Conservation (phyloP, 2,888 invertebrate genomes). For the Drosophila sordidapex region DNA sequence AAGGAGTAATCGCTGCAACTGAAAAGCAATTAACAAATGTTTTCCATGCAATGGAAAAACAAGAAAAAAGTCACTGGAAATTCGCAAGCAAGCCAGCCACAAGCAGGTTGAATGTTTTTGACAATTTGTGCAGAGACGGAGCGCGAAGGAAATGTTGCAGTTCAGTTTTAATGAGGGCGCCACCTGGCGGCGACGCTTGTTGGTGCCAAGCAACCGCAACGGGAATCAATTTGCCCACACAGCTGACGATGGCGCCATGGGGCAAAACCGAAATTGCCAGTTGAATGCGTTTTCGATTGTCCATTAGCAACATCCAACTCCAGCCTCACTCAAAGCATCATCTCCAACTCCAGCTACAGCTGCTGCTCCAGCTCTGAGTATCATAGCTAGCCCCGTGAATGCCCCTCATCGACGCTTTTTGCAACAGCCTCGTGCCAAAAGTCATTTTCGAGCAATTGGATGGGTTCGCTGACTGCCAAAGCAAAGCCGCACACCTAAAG, state of each 20-base stretch:
- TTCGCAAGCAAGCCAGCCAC: conserved; percentile 9
- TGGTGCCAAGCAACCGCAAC: conserved; percentile 70
- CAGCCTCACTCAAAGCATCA: conserved; percentile 5
- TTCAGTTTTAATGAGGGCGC: conserved; percentile 72
- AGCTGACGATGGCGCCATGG: conserved; percentile 53
- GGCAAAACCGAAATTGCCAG: conserved; percentile 75
- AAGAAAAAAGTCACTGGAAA: conserved; percentile 29
- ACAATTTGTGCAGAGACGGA: conserved; percentile 33
- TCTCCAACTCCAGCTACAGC: conserved; percentile 4
- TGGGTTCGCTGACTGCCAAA: conserved; percentile 64
- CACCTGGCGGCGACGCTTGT: conserved; percentile 65
- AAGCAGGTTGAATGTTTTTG: conserved; percentile 60
- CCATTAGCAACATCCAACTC: conserved; percentile 66
- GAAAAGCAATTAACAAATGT: conserved; percentile 76
- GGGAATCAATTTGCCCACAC: conserved; percentile 73
- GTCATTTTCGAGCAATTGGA: conserved; percentile 81
- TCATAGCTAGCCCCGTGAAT: conserved; percentile 31
- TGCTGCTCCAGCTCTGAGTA: conserved; percentile 30
- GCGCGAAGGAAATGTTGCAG: conserved; percentile 36
- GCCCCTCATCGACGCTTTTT: conserved; percentile 43
- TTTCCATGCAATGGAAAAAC: conserved; percentile 50
- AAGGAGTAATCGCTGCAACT: conserved; percentile 1
- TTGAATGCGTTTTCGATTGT: conserved; percentile 81
- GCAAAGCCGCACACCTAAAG: conserved; percentile 36
- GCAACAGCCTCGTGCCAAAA: conserved; percentile 67